Evolutionary conservation across 2,113 vertebrate species (phyloP).

Genomic region (Motacilla alba): DNA sequence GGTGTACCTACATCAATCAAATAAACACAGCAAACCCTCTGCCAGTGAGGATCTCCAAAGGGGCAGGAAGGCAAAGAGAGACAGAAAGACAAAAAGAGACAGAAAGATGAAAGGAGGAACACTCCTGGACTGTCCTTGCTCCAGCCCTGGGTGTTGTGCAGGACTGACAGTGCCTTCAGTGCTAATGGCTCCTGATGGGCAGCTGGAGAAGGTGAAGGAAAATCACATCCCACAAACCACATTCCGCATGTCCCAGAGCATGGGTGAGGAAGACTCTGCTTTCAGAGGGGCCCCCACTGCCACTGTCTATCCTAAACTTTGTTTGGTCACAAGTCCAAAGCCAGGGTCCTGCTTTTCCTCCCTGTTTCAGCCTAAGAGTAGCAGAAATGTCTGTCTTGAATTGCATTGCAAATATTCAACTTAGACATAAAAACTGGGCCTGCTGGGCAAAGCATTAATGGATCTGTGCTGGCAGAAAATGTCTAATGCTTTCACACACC

Average conservation of each 20-base stretch:
- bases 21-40: not conserved
- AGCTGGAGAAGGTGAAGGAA: not conserved
- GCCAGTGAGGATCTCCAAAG: not conserved
- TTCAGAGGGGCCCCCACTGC: not conserved
- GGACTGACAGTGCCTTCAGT: not conserved
- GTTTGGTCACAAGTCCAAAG: not conserved
- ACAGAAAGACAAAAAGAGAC: not conserved
- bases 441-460: not conserved
- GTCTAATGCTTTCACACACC: accelerated
- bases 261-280: not conserved
- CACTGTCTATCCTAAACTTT: not conserved
- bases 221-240: not conserved
- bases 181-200: not conserved
- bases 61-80: not conserved
- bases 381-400: not conserved
- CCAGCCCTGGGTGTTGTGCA: not conserved
- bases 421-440: not conserved
- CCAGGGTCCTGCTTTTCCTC: not conserved
- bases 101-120: not conserved
- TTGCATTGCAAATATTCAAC: not conserved
- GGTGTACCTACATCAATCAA: not conserved
- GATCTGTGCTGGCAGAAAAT: not conserved
- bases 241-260: not conserved
- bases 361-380: not conserved
- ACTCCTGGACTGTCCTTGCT: not conserved